Conservation (phyloP, 2,797 vertebrate genomes). For the Setipinna tenuifilis region DNA sequence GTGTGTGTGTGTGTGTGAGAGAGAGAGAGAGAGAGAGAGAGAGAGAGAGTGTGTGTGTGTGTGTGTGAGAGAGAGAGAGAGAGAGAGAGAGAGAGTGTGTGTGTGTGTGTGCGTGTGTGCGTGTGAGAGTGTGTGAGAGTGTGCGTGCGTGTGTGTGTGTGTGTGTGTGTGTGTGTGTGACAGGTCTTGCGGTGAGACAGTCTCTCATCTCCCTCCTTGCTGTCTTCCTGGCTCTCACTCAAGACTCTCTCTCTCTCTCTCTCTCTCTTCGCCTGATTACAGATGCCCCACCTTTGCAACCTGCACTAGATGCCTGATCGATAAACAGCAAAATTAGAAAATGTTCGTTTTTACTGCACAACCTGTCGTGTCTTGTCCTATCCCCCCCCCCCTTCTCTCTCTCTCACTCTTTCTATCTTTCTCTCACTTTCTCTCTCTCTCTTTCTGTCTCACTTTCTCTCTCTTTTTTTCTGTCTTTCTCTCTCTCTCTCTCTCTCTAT, state of each 20-base stretch:
- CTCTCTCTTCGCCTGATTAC: no score
- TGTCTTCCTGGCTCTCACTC: background rate
- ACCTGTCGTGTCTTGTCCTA: background rate
- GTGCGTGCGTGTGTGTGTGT: background rate
- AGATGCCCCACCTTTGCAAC: background rate
- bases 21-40: no score
- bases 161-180: background rate
- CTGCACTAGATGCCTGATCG: background rate
- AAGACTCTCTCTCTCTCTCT: background rate
- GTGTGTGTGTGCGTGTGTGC: conserved; percentile 13
- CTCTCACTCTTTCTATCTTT: background rate
- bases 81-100: background rate
- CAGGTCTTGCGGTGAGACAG: background rate
- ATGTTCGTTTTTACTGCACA: background rate
- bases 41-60: conserved; percentile 7
- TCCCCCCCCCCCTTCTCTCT: background rate
- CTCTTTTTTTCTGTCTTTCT: background rate
- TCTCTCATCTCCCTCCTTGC: background rate
- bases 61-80: background rate
- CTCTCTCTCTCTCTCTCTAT: no score
- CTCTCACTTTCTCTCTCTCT: background rate
- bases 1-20: conserved; percentile 5
- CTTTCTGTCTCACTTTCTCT: background rate
- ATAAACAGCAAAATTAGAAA: conserved; percentile 21
- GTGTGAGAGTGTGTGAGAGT: background rate